Conservation (phyloP, 1,140 invertebrate genomes). For the Gerris buenoi region DNA sequence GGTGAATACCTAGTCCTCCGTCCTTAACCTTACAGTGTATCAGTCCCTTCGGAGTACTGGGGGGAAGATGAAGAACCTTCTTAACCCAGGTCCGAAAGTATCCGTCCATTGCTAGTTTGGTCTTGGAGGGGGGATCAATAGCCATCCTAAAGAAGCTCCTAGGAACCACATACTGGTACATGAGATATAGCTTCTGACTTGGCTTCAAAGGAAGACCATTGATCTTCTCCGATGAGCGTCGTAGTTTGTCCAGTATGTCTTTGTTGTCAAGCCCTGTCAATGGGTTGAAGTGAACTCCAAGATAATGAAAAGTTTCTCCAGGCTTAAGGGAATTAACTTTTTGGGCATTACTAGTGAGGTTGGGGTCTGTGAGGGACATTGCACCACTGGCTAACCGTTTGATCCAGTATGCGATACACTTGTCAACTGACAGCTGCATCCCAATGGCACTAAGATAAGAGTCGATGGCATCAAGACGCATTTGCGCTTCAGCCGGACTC, state of each 20-base stretch:
- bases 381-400: neutral
- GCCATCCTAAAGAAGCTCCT: neutral
- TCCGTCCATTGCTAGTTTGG: neutral
- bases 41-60: neutral
- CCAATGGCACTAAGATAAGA: neutral
- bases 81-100: neutral
- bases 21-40: neutral
- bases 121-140: neutral
- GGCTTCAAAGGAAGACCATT: neutral
- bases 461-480: neutral
- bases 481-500: neutral
- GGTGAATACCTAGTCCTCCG: neutral
- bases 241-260: neutral
- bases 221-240: neutral
- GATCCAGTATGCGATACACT: neutral
- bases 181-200: neutral
- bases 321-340: neutral
- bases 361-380: neutral
- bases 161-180: neutral
- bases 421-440: neutral
- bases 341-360: neutral
- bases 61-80: neutral
- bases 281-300: neutral
- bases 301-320: neutral
- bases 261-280: neutral